Base-by-base conservation (phyloP, 2,113 vertebrate genomes). In the Vulpes ferrilata region DNA sequence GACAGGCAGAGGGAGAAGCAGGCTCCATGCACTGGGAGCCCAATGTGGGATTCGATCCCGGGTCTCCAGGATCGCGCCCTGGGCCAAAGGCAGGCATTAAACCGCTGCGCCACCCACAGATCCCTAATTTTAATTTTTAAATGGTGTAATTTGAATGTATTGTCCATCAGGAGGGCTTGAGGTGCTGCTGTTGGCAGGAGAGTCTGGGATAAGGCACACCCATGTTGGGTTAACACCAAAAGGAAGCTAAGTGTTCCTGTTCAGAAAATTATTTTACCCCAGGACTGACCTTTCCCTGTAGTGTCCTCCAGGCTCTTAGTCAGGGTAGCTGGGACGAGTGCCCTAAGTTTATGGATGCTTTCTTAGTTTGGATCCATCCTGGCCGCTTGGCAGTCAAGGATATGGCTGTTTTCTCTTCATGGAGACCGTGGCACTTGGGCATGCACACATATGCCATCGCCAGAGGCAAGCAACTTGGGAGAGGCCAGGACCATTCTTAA, bases 331-430 rank as follows among this genome's bases (percentile, higher is more conserved):
- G 73, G 89, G 86, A 71, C 48, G 71, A 57, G 3, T 90, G 74
- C 62, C 89, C 83, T 89, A 73, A 73, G 38, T 55, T 91, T 55
- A 15, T 1, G 60, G 82, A 71, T 89, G 55, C 60, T 79, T 94
- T 96, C 79, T 92, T 83, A 73, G 25, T 80, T 92, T 97, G 92
- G 92, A 93, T 80, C 64, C 19, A 25, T 79, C 60, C 62, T 93
- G 73, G 62, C 87, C 83, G 96, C 92, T 73, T 96, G 96, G 89
- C 48, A 82, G 94, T 82, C 25, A 67, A 76, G 64, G 91, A 19
- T 55, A 53, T 59, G 59, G 64, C 97, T 91, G 35, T 55, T 85
- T 67, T 78, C 43, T 96, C n/a, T 30, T 82, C 27, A 9, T n/a
- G 65, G 64, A 30, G 59, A 43, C 38, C 1, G 3, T 35, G 48